Evolutionary conservation across 2,797 vertebrate genomes (phyloP).

Genomic region (Petrocephalus sullivani): DNA sequence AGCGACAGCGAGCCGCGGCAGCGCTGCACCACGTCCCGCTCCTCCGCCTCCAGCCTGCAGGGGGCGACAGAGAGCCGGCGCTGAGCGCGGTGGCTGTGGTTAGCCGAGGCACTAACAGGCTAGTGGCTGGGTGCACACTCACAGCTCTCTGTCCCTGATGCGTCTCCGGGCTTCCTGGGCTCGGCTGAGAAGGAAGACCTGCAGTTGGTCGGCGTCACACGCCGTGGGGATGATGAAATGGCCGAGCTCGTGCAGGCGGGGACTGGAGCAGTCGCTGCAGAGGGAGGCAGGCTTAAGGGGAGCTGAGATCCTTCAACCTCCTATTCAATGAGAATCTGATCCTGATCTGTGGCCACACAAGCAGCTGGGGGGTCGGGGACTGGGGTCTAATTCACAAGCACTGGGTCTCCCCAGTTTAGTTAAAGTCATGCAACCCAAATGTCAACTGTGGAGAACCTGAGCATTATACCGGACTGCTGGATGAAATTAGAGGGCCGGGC

Average conservation of each 20-base stretch:
- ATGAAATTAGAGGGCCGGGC: not conserved
- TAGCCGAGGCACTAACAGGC: not conserved
- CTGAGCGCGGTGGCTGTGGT: not conserved
- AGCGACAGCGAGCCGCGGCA: slow-evolving; percentile 71
- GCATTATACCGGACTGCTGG: not conserved
- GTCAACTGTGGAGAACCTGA: not conserved
- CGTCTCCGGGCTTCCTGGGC: slow-evolving; percentile 76
- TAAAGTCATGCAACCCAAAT: not conserved
- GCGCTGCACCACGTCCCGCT: slow-evolving; percentile 60
- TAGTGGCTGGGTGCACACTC: slow-evolving; percentile 49
- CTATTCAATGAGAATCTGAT: not conserved
- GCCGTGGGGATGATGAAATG: slow-evolving; percentile 76
- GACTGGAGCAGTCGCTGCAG: slow-evolving; percentile 71
- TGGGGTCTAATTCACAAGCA: not conserved
- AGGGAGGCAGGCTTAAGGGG: not conserved
- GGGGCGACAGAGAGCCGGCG: not conserved
- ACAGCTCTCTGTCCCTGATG: slow-evolving; percentile 69
- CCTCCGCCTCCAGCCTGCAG: slow-evolving; percentile 72
- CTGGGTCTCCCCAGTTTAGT: not conserved
- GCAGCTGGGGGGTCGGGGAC: not conserved
- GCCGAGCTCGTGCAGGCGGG: slow-evolving; percentile 78
- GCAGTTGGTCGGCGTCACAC: slow-evolving; percentile 72
- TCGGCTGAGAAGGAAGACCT: slow-evolving; percentile 75
- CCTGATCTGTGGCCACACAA: not conserved
- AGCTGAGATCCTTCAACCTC: not conserved